Evolutionary conservation across 2,113 vertebrate genomes (phyloP).

Genomic region (Sturnus vulgaris): DNA sequence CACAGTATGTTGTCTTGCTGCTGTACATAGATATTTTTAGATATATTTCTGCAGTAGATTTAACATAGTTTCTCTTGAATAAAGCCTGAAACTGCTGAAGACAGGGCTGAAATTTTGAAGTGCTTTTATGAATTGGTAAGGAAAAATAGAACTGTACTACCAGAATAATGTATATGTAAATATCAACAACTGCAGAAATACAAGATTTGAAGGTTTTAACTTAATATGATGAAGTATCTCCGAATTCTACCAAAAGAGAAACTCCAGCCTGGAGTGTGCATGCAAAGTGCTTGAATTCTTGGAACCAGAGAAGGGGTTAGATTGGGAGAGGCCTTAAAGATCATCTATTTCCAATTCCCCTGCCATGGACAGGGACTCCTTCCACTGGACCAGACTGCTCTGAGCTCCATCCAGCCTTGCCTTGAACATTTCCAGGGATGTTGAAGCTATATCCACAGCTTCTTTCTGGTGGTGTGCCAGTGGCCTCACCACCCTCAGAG

Average conservation of each 20-base stretch:
- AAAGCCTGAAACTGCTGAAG: not conserved
- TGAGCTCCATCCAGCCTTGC: not conserved
- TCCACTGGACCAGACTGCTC: not conserved
- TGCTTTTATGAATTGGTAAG: not conserved
- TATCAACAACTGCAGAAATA: not conserved
- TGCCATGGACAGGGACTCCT: not conserved
- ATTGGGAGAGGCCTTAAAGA: not conserved
- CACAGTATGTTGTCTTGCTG: not conserved
- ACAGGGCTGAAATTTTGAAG: not conserved
- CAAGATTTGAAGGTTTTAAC: not conserved
- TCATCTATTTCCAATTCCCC: not conserved
- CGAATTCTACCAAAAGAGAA: not conserved
- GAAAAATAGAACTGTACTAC: not conserved
- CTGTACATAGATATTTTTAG: not conserved
- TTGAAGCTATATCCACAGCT: not conserved
- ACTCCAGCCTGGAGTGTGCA: not conserved
- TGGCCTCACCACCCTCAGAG: not conserved
- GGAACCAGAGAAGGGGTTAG: not conserved
- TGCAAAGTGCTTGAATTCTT: not conserved
- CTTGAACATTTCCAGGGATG: not conserved
- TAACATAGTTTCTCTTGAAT: not conserved
- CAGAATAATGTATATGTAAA: not conserved
- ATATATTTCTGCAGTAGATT: not conserved
- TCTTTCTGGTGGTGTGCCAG: not conserved
- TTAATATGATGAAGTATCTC: not conserved